Evolutionary conservation across 2,888 invertebrate species (phyloP), one percentile per base, ranked within the genome.

Genomic region (Allolobophora icterica): DNA sequence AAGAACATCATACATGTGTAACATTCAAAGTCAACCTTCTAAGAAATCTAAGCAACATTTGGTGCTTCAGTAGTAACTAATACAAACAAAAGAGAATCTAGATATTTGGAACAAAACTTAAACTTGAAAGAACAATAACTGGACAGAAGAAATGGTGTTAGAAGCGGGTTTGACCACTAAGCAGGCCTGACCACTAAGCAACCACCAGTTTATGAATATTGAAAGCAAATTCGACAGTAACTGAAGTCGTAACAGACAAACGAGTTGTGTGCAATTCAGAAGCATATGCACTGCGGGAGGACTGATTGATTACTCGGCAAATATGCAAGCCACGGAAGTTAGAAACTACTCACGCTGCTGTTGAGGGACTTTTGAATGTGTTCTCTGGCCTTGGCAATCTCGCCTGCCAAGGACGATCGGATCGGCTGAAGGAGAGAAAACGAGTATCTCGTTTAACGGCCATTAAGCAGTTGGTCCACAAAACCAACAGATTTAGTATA

Each of bases 351-450:
- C 91, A 92, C 91, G 84, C 90, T 91, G 35, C 91, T 89, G 33
- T 92, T 91, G 45, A 92, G 91, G 84, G 92, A 92, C 38, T 92
- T 92, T 92, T 92, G 92, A 52, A 92, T 92, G 89, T 92, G 92
- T 89, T 92, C 89, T 71, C 92, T 90, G 35, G 92, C 92, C 90
- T 92, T 90, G 84, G 92, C 92, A 90, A 92, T 92, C 90, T 92
- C 92, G 87, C 89, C 58, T 40, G 92, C 91, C 89, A 92, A 52
- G 35, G 92, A 92, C n/a, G 91, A 91, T 91, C 87, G 34, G 35
- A 38, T 33, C 35, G 34, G 87, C 87, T 87, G 38, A 87, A 87
- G 87, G 38, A 34, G 87, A 87, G 87, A 87, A 87, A 87, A 87
- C 38, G 34, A 87, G 87, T 38, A 35, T 34, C 87, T 87, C 87